A percentile compares a stretch with the other conserved stretches of the same genome.
Conservation (phyloP, 2,113 vertebrate species). For the Perca fluviatilis region DNA sequence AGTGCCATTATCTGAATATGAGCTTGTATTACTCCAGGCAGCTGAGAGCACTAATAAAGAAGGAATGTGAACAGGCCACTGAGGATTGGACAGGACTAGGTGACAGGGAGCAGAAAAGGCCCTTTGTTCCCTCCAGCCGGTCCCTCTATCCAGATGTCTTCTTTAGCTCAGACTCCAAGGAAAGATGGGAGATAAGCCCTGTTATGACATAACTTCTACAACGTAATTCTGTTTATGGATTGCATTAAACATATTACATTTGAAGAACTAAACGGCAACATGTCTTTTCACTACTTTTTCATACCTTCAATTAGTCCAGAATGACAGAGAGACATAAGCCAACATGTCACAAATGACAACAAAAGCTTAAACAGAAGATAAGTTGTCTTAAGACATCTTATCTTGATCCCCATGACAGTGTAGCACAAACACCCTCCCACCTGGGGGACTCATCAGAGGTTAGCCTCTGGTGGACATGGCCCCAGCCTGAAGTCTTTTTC, state of each 20-base stretch:
- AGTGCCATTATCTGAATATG: constrained; percentile 17
- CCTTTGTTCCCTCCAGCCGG: constrained; percentile 54
- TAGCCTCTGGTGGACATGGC: neutral
- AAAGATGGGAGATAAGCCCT: constrained; percentile 36
- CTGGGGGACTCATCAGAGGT: neutral
- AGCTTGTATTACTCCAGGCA: constrained; percentile 20
- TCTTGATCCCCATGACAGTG: neutral
- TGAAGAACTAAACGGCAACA: too few species aligned
- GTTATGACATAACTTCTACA: neutral
- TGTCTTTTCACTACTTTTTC: too few species aligned
- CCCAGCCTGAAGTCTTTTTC: neutral
- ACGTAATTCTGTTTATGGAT: too few species aligned
- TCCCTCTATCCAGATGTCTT: constrained; percentile 59
- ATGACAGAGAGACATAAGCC: too few species aligned
- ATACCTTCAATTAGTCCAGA: too few species aligned
- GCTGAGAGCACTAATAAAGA: constrained; percentile 31
- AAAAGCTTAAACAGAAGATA: too few species aligned
- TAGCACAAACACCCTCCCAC: neutral
- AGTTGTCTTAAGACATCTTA: neutral
- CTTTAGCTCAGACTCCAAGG: constrained; percentile 24
- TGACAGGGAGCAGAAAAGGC: constrained; percentile 58
- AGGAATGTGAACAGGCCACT: constrained; percentile 37
- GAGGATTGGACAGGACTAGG: constrained; percentile 15
- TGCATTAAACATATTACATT: too few species aligned
- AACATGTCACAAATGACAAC: too few species aligned